Evolutionary conservation across 2,797 vertebrate genomes (phyloP).

Genomic region (Myripristis jacobus): DNA sequence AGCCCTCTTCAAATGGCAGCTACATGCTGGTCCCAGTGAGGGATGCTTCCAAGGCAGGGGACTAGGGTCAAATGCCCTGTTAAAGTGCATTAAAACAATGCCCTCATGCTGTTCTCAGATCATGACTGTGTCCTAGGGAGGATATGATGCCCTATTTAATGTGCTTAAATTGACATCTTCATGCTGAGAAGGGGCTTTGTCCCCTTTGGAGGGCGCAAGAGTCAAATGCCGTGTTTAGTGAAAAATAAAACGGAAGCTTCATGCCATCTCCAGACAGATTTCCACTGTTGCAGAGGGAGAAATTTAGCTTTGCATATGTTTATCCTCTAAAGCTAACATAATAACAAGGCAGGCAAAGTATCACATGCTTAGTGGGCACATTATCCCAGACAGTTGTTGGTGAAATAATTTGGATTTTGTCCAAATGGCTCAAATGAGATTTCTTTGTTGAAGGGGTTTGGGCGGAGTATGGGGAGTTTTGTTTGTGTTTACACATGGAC

Average conservation of each 20-base stretch:
- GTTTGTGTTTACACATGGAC: neutral
- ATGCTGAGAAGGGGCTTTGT: slow-evolving; percentile 57
- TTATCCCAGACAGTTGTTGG: neutral
- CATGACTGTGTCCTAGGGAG: slow-evolving; percentile 56
- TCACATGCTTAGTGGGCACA: neutral
- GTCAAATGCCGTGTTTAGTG: slow-evolving; percentile 57
- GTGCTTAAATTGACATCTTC: slow-evolving; percentile 58
- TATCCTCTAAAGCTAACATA: no score
- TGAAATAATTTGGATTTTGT: slow-evolving; percentile 12
- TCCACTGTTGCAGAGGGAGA: neutral
- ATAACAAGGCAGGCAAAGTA: neutral
- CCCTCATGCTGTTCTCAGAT: slow-evolving; percentile 70
- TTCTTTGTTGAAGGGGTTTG: neutral
- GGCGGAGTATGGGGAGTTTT: neutral
- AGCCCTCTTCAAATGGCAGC: slow-evolving; percentile 59
- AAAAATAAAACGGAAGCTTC: slow-evolving; percentile 44
- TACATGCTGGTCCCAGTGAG: slow-evolving; percentile 67
- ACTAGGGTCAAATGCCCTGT: slow-evolving; percentile 66
- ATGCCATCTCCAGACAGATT: slow-evolving; percentile 14
- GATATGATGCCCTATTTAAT: slow-evolving; percentile 53
- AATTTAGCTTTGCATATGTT: no score
- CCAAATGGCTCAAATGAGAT: slow-evolving; percentile 4
- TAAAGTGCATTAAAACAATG: slow-evolving; percentile 55
- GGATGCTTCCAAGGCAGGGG: slow-evolving; percentile 39
- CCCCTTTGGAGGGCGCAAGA: slow-evolving; percentile 49